Evolutionary conservation across 1,140 invertebrate genomes (phyloP).

Genomic region (Cydia splendana): DNA sequence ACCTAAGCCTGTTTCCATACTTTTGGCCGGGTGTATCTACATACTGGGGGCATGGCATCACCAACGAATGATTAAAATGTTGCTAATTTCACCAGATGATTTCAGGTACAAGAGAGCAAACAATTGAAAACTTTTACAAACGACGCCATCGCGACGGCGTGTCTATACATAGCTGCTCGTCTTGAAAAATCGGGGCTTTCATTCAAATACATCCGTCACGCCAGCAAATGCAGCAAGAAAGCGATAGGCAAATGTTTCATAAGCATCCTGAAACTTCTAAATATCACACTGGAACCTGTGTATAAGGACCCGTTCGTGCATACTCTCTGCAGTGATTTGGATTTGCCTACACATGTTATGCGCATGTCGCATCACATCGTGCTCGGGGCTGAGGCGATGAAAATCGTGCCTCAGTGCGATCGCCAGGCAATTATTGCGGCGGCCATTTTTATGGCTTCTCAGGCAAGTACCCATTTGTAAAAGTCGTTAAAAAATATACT

Average conservation of each 20-base stretch:
- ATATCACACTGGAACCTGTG: neutral
- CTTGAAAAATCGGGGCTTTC: neutral
- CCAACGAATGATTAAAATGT: too few species aligned
- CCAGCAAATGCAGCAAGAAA: neutral
- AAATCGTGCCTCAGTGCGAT: neutral
- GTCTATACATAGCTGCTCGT: neutral
- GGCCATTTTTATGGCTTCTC: neutral
- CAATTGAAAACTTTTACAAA: neutral
- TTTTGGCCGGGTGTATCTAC: too few species aligned
- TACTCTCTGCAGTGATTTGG: neutral
- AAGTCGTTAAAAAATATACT: too few species aligned
- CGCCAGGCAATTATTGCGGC: neutral
- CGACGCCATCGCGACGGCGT: neutral
- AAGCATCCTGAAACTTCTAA: neutral
- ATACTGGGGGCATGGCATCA: too few species aligned
- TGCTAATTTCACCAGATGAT: neutral
- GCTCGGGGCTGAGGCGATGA: neutral
- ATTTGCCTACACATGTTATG: neutral
- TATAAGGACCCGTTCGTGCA: neutral
- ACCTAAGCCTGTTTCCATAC: too few species aligned
- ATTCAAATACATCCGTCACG: neutral
- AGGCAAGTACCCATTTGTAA: neutral
- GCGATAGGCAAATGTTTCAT: neutral
- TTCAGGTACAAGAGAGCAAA: neutral
- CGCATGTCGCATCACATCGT: neutral